phyloP scores from a whole-genome alignment of 2,113 vertebrate species.

The Camelus bactrianus region DNA sequence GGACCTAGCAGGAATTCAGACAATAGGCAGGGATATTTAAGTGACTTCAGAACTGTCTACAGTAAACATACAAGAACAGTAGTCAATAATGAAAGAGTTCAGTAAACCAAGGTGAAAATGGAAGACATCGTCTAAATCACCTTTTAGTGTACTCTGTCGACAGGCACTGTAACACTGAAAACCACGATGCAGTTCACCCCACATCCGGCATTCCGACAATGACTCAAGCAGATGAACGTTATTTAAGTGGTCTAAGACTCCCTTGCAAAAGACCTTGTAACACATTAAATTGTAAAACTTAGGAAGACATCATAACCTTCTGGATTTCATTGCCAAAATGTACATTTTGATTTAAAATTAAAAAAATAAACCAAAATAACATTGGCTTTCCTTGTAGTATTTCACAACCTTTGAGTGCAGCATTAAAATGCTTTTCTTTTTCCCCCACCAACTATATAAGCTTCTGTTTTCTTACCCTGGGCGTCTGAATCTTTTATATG shows the following conservation, averaged over 20 bases:
- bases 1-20: slow-evolving; percentile 35
- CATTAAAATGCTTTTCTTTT: slow-evolving; percentile 74
- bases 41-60: slow-evolving; percentile 71
- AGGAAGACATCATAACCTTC: slow-evolving; percentile 70
- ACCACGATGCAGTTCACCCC: slow-evolving; percentile 39
- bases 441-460: slow-evolving; percentile 67
- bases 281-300: slow-evolving; percentile 72
- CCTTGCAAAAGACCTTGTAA: slow-evolving; percentile 78
- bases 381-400: slow-evolving; percentile 72
- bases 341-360: slow-evolving; percentile 83
- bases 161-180: slow-evolving; percentile 44
- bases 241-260: slow-evolving; percentile 64
- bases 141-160: slow-evolving; percentile 61
- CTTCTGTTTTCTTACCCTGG: slow-evolving; percentile 80
- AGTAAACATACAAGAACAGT: slow-evolving; percentile 81
- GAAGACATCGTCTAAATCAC: slow-evolving; percentile 78
- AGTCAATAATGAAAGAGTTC: slow-evolving; percentile 81
- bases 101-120: slow-evolving; percentile 77
- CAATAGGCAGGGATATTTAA: slow-evolving; percentile 73
- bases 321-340: slow-evolving; percentile 82
- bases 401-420: slow-evolving; percentile 76
- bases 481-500: slow-evolving; percentile 75
- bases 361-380: slow-evolving; percentile 72
- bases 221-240: slow-evolving; percentile 63
- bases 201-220: slow-evolving; percentile 57